Evolutionary conservation across 2,888 invertebrate genomes (phyloP).

Genomic region (Odontocolon sp.): DNA sequence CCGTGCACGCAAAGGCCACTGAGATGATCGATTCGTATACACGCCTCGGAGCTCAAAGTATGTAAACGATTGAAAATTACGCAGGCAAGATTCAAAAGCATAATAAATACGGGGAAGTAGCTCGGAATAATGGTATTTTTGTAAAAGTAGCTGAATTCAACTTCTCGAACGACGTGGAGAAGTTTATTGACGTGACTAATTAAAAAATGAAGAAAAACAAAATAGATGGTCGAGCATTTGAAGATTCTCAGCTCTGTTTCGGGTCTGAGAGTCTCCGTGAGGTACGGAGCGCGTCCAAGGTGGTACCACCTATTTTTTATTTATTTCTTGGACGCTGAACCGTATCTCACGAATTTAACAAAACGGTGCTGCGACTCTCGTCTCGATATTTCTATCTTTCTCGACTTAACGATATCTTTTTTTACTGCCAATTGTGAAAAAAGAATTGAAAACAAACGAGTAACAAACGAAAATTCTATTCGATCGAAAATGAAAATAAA

Average conservation of each 20-base stretch:
- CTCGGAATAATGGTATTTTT: conserved; percentile 59
- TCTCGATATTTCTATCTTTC: conserved; percentile 22
- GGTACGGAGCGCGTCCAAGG: conserved; percentile 4
- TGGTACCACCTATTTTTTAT: conserved; percentile 12
- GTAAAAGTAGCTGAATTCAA: conserved; percentile 44
- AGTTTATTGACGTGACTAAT: conserved; percentile 35
- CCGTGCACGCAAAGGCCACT: background rate
- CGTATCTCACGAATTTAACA: conserved; percentile 37
- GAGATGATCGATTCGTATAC: conserved; percentile 14
- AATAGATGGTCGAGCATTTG: conserved; percentile 18
- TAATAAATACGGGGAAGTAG: conserved; percentile 56
- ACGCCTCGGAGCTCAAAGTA: conserved; percentile 8
- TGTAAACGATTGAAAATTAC: no score
- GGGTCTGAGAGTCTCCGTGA: background rate
- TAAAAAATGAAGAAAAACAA: conserved; percentile 11
- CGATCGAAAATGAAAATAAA: conserved; percentile 13
- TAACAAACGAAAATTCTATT: conserved; percentile 11
- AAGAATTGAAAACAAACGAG: background rate
- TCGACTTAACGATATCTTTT: conserved; percentile 13
- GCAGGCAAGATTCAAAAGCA: conserved; percentile 45
- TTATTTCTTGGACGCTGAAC: conserved; percentile 8
- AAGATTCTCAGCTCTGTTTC: conserved; percentile 9
- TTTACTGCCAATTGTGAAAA: conserved; percentile 19
- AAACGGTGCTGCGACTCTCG: conserved; percentile 44
- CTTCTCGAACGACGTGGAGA: conserved; percentile 40